phyloP scores from a whole-genome alignment of 2,888 invertebrate genomes.

The Dendrolimus pini region DNA sequence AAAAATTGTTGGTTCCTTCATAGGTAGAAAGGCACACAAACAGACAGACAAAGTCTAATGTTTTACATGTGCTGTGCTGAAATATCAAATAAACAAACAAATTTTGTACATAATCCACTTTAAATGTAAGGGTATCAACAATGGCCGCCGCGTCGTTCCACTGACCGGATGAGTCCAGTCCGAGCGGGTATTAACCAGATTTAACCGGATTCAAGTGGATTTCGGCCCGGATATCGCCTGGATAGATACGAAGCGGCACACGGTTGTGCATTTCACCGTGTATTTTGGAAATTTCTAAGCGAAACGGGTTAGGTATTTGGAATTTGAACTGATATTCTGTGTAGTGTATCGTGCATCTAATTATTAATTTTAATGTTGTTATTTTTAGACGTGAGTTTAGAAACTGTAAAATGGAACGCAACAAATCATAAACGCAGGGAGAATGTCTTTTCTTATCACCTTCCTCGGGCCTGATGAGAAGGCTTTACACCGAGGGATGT shows the following conservation, averaged over 20 bases:
- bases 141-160: neutral
- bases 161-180: neutral
- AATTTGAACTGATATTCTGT: neutral
- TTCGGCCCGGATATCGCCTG: constrained; percentile 37
- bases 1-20: too few species aligned
- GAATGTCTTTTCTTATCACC: too few species aligned
- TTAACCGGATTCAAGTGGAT: constrained; percentile 28
- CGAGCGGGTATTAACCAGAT: constrained; percentile 11
- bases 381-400: too few species aligned
- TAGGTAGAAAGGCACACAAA: too few species aligned
- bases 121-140: neutral
- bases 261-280: neutral
- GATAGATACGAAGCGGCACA: constrained; percentile 33
- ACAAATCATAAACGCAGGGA: too few species aligned
- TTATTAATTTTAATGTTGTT: too few species aligned
- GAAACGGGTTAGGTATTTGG: neutral
- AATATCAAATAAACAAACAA: neutral
- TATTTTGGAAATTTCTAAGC: neutral
- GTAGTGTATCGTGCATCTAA: too few species aligned
- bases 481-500: too few species aligned
- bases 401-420: too few species aligned
- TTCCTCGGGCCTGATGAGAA: too few species aligned
- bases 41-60: too few species aligned
- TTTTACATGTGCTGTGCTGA: too few species aligned
- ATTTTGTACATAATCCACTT: neutral